Percentiles rank a stretch among this genome's conserved stretches.
Conservation (phyloP, 2,797 vertebrate genomes). For the Sylvia borin region DNA sequence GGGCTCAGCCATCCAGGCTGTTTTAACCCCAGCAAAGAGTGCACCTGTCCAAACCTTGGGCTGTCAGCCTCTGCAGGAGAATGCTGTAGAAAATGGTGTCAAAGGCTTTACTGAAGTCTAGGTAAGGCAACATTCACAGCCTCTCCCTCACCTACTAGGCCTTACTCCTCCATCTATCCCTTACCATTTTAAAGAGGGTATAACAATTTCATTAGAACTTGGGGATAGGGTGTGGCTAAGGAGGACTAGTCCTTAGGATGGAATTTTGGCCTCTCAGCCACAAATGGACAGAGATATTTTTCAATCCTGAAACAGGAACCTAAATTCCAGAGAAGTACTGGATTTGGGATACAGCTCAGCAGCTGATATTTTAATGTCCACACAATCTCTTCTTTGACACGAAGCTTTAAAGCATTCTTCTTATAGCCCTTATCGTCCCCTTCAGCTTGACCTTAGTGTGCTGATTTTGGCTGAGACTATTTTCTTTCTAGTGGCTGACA, state of each 20-base stretch:
- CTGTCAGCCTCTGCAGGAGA: background rate
- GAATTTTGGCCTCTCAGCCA: background rate
- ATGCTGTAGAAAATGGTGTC: background rate
- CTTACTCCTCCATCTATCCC: background rate
- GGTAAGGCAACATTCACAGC: background rate
- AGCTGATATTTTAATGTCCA: background rate
- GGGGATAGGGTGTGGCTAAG: too few relatives aligned
- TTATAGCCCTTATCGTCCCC: background rate
- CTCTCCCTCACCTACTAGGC: background rate
- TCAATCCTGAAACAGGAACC: background rate
- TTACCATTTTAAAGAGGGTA: background rate
- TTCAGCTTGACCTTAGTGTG: background rate
- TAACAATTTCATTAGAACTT: background rate
- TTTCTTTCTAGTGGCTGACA: background rate
- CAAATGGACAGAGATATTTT: background rate
- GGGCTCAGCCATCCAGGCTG: background rate
- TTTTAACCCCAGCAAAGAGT: background rate
- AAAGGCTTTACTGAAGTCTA: background rate
- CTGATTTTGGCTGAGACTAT: background rate
- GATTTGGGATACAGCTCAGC: background rate
- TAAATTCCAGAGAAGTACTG: background rate
- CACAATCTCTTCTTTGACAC: background rate
- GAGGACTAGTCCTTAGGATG: background rate
- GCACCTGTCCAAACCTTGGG: background rate
- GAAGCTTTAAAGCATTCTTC: background rate